Conservation (phyloP, 2,113 vertebrate species). For the Irena cyanogastra region DNA sequence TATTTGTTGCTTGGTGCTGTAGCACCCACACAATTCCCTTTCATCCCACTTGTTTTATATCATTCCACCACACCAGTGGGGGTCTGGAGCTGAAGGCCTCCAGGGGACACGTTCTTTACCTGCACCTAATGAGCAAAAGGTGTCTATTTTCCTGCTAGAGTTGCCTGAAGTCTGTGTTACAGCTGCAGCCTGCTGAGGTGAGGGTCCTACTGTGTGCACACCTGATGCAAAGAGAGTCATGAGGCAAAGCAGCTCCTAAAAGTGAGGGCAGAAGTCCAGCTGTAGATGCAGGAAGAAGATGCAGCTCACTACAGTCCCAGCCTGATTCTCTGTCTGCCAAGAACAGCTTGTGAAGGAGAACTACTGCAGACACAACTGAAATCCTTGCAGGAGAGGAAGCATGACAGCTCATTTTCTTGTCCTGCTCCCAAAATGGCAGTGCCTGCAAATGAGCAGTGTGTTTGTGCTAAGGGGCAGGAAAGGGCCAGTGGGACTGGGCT, state of each 20-base stretch:
- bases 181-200: background rate
- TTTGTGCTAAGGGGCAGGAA: background rate
- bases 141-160: background rate
- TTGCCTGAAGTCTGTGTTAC: background rate
- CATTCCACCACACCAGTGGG: rapidly evolving
- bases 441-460: background rate
- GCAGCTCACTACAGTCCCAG: background rate
- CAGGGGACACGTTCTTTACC: rapidly evolving
- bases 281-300: background rate
- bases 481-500: background rate
- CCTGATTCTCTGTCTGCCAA: background rate
- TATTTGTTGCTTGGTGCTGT: background rate
- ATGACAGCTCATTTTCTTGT: background rate
- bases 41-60: background rate
- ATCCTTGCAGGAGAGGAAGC: background rate
- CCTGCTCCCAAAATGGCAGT: background rate
- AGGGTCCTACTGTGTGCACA: rapidly evolving
- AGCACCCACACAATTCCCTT: rapidly evolving
- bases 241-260: background rate
- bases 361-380: background rate
- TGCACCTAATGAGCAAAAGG: background rate
- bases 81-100: background rate
- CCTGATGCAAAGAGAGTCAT: background rate
- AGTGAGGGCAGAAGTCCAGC: background rate
- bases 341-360: background rate